Evolutionary conservation across 2,888 invertebrate species (phyloP).

Genomic region (Trachelus iudaicus): DNA sequence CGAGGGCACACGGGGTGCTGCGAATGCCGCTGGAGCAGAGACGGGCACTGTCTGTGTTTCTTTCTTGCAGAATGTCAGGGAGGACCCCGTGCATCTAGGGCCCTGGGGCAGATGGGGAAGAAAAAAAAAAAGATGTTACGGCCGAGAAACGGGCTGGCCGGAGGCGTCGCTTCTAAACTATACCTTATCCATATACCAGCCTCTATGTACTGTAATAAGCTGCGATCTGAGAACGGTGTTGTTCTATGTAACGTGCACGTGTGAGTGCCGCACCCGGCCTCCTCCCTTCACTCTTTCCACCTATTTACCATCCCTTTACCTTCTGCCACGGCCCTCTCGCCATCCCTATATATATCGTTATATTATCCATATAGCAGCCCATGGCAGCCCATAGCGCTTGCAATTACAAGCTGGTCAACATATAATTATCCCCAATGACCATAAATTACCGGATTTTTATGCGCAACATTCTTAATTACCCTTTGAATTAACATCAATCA

Average conservation of each 20-base stretch:
- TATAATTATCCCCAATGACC: slow-evolving; percentile 66
- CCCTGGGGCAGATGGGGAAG: slow-evolving; percentile 22
- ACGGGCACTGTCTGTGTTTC: background rate
- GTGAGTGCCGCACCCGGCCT: background rate
- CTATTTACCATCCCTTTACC: background rate
- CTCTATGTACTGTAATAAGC: slow-evolving; percentile 58
- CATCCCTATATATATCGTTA: slow-evolving; percentile 19
- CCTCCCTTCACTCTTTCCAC: background rate
- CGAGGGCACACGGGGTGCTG: background rate
- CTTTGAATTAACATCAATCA: slow-evolving; percentile 67
- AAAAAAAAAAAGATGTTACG: slow-evolving; percentile 25
- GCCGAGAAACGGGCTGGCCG: slow-evolving; percentile 31
- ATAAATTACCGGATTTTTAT: slow-evolving; percentile 66
- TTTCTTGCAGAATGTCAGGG: background rate
- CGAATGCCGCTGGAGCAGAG: background rate
- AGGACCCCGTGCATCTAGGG: background rate
- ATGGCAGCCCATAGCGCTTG: slow-evolving; percentile 45
- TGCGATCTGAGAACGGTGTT: slow-evolving; percentile 54
- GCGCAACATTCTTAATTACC: slow-evolving; percentile 67
- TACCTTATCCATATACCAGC: slow-evolving; percentile 47
- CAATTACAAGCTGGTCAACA: slow-evolving; percentile 66
- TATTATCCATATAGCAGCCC: slow-evolving; percentile 9
- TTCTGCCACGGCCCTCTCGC: background rate
- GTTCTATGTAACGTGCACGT: slow-evolving; percentile 9
- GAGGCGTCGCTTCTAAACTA: slow-evolving; percentile 53